phyloP scores from a whole-genome alignment of 2,797 vertebrate species.

The Cryptoprocta ferox region DNA sequence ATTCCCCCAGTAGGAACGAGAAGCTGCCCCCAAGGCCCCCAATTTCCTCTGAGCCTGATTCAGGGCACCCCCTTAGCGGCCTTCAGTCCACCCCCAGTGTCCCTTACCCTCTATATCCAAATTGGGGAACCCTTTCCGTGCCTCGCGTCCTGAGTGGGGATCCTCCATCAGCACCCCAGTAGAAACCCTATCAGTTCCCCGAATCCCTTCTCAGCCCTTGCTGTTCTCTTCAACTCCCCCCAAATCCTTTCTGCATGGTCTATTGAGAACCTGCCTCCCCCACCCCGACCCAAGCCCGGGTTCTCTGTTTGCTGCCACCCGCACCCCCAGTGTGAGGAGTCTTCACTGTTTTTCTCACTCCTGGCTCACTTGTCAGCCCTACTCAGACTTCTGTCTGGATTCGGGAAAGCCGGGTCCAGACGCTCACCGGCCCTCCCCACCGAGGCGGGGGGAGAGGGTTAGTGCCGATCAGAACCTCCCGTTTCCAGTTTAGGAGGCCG shows the following conservation, averaged over 20 bases:
- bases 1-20: neutral
- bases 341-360: neutral
- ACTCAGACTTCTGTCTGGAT: neutral
- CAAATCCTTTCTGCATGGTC: neutral
- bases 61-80: neutral
- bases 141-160: constrained; percentile 36
- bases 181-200: neutral
- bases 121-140: neutral
- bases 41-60: neutral
- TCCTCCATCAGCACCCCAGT: constrained; percentile 42
- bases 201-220: neutral
- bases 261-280: neutral
- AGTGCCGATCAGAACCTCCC: neutral
- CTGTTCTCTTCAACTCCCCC: neutral
- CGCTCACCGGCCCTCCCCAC: neutral
- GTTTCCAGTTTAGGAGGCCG: neutral
- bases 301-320: constrained; percentile 33
- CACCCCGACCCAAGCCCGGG: neutral
- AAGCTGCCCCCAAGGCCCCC: constrained; percentile 6
- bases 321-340: neutral
- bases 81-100: neutral
- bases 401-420: neutral
- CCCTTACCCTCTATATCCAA: neutral
- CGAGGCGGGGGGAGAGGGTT: neutral
- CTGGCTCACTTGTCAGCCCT: neutral